These are phyloP conservation scores for Eupeodes latifasciatus DNA, from an alignment of 2,888 invertebrate species.

Conservation along the genomic window DNA sequence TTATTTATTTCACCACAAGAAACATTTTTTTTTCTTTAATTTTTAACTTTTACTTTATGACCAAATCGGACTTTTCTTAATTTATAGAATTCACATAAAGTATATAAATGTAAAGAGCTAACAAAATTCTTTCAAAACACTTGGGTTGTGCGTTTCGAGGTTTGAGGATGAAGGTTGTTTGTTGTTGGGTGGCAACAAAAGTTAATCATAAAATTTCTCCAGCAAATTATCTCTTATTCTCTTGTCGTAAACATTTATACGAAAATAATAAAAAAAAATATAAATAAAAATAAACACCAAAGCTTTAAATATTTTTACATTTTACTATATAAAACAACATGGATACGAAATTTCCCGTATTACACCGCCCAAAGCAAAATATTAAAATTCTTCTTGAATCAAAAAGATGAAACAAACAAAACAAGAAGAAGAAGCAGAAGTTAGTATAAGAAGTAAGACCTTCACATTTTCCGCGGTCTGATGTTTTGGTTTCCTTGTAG, in stretches of 20 bases:
- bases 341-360: neutral
- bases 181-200: neutral
- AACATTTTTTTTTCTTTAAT: neutral
- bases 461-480: neutral
- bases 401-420: slow-evolving; percentile 18
- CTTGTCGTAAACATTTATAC: slow-evolving; percentile 23
- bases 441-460: neutral
- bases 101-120: neutral
- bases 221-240: slow-evolving; percentile 45
- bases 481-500: neutral
- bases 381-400: slow-evolving; percentile 45
- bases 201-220: slow-evolving; percentile 49
- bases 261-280: slow-evolving; percentile 20
- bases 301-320: neutral
- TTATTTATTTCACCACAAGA: slow-evolving; percentile 4
- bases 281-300: slow-evolving; percentile 1
- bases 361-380: slow-evolving; percentile 36
- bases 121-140: slow-evolving; percentile 2
- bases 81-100: slow-evolving; percentile 9
- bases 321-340: neutral
- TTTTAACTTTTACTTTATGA: neutral
- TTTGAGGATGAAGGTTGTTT: neutral
- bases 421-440: too few relatives aligned
- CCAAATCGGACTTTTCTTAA: slow-evolving; percentile 4
- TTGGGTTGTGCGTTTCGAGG: neutral